phyloP scores from a whole-genome alignment of 1,140 invertebrate species.

The Rhyzopertha dominica region DNA sequence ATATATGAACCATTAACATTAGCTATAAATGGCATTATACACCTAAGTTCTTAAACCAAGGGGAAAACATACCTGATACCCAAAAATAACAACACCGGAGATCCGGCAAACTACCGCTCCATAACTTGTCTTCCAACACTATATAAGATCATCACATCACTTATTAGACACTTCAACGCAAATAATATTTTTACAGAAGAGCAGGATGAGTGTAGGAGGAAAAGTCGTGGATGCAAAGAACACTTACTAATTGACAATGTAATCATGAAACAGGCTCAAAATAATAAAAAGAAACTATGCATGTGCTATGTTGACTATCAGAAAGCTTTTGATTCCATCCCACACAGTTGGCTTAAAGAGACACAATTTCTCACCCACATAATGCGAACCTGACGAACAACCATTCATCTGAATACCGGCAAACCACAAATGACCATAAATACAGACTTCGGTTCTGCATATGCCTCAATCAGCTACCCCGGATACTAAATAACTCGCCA shows the following conservation, averaged over 20 bases:
- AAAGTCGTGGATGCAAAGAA: slow-evolving; percentile 24
- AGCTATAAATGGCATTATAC: too few relatives aligned
- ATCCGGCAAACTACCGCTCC: slow-evolving; percentile 12
- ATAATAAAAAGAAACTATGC: slow-evolving; percentile 14
- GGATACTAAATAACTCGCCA: too few relatives aligned
- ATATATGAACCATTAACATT: too few relatives aligned
- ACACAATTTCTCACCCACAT: too few relatives aligned
- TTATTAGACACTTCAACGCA: slow-evolving; percentile 11
- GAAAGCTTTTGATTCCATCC: slow-evolving; percentile 22
- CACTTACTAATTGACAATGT: slow-evolving; percentile 21
- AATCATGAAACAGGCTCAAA: slow-evolving; percentile 16
- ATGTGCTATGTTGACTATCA: slow-evolving; percentile 24
- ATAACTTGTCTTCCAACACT: slow-evolving; percentile 14
- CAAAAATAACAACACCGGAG: slow-evolving; percentile 1
- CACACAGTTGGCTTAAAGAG: slow-evolving; percentile 27
- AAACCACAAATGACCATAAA: too few relatives aligned
- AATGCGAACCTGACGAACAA: too few relatives aligned
- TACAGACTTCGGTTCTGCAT: too few relatives aligned
- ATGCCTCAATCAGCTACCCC: too few relatives aligned
- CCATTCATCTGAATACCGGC: too few relatives aligned
- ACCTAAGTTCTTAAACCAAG: too few relatives aligned
- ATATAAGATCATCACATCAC: slow-evolving; percentile 12
- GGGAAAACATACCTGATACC: slow-evolving; percentile 10
- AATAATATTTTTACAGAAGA: slow-evolving; percentile 22
- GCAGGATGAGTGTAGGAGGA: slow-evolving; percentile 26